These are phyloP conservation scores for Melieria picta DNA, from an alignment of 2,888 invertebrate species.

Conservation along the genomic window DNA sequence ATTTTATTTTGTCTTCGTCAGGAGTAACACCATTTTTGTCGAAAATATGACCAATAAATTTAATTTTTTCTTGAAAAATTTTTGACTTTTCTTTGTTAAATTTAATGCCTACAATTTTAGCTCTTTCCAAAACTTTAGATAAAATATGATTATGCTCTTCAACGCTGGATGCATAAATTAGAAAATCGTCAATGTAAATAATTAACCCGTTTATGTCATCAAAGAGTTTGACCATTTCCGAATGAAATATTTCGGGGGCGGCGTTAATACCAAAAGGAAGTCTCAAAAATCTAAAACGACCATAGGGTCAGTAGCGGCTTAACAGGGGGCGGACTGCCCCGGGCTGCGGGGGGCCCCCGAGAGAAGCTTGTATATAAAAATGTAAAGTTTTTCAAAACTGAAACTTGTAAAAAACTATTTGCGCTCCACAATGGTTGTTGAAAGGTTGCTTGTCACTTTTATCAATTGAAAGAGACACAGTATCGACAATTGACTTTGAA, in stretches of 20 bases:
- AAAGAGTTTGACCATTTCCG: constrained; percentile 8
- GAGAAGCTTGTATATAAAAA: too few relatives aligned
- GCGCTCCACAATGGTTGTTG: too few relatives aligned
- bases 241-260: constrained; percentile 24
- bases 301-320: too few relatives aligned
- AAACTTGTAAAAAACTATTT: too few relatives aligned
- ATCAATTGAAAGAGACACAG: too few relatives aligned
- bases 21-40: constrained; percentile 16
- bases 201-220: constrained; percentile 26
- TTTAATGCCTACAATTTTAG: constrained; percentile 26
- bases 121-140: constrained; percentile 21
- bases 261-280: constrained; percentile 38
- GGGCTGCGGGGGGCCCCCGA: too few relatives aligned
- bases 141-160: constrained; percentile 25
- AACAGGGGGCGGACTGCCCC: too few relatives aligned
- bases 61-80: constrained; percentile 5
- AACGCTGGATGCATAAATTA: constrained; percentile 24
- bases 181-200: constrained; percentile 31
- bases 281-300: constrained; percentile 39
- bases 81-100: constrained; percentile 23
- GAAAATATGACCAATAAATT: constrained; percentile 28
- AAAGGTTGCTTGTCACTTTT: too few relatives aligned
- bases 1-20: constrained; percentile 6
- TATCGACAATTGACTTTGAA: too few relatives aligned
- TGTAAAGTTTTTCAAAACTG: too few relatives aligned